Percentiles rank a stretch among this genome's conserved stretches.
Conservation (phyloP, 2,888 invertebrate species). For the Cantharis nigra region DNA sequence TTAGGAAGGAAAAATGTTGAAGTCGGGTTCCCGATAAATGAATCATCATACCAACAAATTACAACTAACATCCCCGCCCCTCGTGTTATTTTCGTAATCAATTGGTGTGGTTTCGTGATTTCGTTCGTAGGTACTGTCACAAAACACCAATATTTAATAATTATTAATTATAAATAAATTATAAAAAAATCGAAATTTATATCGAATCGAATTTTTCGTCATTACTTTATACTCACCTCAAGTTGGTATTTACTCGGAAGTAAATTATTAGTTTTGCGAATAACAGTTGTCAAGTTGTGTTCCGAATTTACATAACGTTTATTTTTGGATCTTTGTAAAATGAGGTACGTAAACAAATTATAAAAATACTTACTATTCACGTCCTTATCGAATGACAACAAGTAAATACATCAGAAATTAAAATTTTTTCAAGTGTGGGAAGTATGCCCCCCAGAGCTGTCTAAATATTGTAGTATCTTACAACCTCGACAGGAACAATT, state of each 20-base stretch:
- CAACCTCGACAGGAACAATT: background rate
- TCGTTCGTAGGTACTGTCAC: background rate
- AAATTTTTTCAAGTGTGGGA: background rate
- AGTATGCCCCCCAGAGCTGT: background rate
- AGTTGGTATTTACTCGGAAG: conserved; percentile 23
- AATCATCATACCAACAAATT: conserved; percentile 20
- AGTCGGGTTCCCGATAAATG: background rate
- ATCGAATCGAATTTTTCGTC: background rate
- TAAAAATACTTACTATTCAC: conserved; percentile 3
- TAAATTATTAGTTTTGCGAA: conserved; percentile 17
- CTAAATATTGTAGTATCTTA: background rate
- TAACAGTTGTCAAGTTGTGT: conserved; percentile 28
- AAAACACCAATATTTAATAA: background rate
- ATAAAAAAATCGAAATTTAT: background rate
- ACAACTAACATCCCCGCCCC: conserved; percentile 14
- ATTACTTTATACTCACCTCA: conserved; percentile 2
- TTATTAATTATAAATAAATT: background rate
- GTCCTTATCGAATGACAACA: conserved; percentile 1
- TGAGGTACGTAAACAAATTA: conserved; percentile 34
- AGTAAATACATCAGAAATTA: background rate
- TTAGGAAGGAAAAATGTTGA: background rate
- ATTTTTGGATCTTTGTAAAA: conserved; percentile 35
- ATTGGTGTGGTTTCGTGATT: conserved; percentile 5
- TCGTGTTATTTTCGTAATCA: conserved; percentile 11
- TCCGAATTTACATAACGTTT: conserved; percentile 31